A percentile compares a stretch with the other conserved stretches of the same genome.
These are phyloP conservation scores for Exephanes ischioxanthus DNA, from an alignment of 2,888 invertebrate species.

Conservation along the genomic window DNA sequence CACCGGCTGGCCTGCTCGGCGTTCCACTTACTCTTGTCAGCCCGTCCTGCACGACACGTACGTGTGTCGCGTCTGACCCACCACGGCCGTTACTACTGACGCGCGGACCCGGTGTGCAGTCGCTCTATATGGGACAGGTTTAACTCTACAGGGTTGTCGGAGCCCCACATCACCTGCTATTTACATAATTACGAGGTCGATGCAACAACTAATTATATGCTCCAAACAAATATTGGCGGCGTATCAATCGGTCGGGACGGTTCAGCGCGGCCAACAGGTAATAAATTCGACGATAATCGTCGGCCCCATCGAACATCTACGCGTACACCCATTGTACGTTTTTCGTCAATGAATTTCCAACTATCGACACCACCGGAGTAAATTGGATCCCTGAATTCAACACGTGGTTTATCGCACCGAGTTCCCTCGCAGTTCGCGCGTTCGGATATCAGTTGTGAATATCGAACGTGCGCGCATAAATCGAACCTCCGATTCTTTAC, in stretches of 20 bases:
- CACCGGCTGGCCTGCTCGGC: slow-evolving; percentile 38
- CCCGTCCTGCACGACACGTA: background rate
- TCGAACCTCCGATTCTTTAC: background rate
- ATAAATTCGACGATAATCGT: slow-evolving; percentile 52
- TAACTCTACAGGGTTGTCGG: background rate
- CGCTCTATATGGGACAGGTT: background rate
- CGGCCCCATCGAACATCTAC: background rate
- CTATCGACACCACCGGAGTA: background rate
- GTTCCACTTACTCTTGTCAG: slow-evolving; percentile 24
- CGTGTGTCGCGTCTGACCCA: slow-evolving; percentile 39
- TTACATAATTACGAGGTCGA: slow-evolving; percentile 34
- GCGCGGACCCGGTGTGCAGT: slow-evolving; percentile 1
- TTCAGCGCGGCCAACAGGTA: slow-evolving; percentile 27
- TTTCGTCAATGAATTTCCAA: slow-evolving; percentile 5
- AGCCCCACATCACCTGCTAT: background rate
- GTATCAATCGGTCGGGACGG: slow-evolving; percentile 59
- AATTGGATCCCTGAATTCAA: background rate
- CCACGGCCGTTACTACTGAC: slow-evolving; percentile 28
- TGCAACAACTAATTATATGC: slow-evolving; percentile 66
- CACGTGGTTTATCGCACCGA: background rate
- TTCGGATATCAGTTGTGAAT: background rate
- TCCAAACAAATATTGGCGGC: slow-evolving; percentile 64
- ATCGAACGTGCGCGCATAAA: background rate
- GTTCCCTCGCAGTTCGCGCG: background rate
- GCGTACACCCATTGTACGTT: background rate